Evolutionary conservation across 2,888 invertebrate species (phyloP).

Genomic region (Aphidoletes aphidimyza): DNA sequence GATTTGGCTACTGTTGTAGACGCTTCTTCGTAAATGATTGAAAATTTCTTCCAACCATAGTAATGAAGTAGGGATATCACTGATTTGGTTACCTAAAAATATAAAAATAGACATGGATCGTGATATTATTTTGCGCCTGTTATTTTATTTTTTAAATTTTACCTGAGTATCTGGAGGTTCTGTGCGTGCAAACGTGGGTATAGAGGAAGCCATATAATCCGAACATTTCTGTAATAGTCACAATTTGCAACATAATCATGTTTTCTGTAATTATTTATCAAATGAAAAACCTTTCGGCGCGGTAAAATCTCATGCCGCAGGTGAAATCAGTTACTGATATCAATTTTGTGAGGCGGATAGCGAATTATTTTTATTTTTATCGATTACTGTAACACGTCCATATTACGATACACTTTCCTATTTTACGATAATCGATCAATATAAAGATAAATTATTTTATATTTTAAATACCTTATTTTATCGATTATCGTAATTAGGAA

Average conservation of each 20-base stretch:
- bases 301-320: too few relatives aligned
- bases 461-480: too few relatives aligned
- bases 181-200: constrained; percentile 91
- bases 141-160: constrained; percentile 57
- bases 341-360: too few relatives aligned
- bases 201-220: constrained; percentile 86
- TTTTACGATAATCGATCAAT: too few relatives aligned
- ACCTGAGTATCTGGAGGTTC: constrained; percentile 95
- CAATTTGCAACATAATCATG: constrained; percentile 23
- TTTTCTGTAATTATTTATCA: too few relatives aligned
- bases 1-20: constrained; percentile 86
- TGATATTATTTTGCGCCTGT: neutral
- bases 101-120: constrained; percentile 57
- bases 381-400: too few relatives aligned
- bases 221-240: constrained; percentile 87
- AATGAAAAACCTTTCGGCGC: too few relatives aligned
- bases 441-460: too few relatives aligned
- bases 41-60: constrained; percentile 94
- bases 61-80: constrained; percentile 89
- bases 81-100: constrained; percentile 87
- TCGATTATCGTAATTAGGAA: too few relatives aligned
- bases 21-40: constrained; percentile 84
- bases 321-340: too few relatives aligned
- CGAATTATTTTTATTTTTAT: too few relatives aligned
- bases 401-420: too few relatives aligned